Percentiles rank a stretch among this genome's conserved stretches.
Evolutionary conservation across 2,113 vertebrate genomes (phyloP).

Genomic region (Lepus timidus): DNA sequence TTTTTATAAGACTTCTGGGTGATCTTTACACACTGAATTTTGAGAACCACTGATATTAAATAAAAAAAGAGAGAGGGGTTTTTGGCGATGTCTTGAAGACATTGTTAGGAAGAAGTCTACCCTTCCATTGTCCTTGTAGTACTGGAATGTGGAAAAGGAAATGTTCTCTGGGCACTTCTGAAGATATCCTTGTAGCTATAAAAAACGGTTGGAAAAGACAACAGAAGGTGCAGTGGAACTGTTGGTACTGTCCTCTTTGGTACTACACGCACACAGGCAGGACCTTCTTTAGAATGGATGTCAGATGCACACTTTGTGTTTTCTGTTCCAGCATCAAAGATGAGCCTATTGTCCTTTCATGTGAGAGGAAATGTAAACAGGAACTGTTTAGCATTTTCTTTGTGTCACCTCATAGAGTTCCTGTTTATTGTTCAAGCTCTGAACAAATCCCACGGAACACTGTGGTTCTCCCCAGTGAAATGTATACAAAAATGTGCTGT

Average conservation of each 20-base stretch:
- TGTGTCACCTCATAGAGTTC: constrained; percentile 25
- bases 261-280: neutral
- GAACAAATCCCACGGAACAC: constrained; percentile 34
- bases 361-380: constrained; percentile 46
- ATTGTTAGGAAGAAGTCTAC: neutral
- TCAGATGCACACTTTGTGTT: constrained; percentile 14
- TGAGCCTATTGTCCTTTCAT: constrained; percentile 21
- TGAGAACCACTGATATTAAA: neutral
- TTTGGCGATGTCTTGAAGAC: neutral
- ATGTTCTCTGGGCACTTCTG: neutral
- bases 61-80: neutral
- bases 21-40: neutral
- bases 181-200: neutral
- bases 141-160: neutral
- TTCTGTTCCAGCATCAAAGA: constrained; percentile 31
- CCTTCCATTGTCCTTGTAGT: neutral
- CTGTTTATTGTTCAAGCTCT: constrained; percentile 56
- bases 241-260: neutral
- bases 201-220: neutral
- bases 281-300: neutral
- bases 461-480: neutral
- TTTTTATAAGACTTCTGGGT: neutral
- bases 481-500: neutral
- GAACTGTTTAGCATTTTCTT: constrained; percentile 73
- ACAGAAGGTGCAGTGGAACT: neutral